Conservation (phyloP, 2,797 vertebrate genomes). For the Pseudotriccus pelzelni region DNA sequence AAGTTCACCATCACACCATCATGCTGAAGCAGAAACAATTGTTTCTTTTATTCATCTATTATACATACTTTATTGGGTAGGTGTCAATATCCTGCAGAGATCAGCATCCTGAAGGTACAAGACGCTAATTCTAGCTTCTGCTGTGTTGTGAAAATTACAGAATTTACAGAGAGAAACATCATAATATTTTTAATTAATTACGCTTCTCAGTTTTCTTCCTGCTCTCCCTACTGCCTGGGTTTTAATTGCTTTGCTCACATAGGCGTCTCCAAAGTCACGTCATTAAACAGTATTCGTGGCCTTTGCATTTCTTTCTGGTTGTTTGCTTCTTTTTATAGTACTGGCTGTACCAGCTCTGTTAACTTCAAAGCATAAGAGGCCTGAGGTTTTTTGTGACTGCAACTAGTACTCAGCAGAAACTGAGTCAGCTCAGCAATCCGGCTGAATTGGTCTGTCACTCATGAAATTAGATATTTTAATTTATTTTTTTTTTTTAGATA, state of each 20-base stretch:
- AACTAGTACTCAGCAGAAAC: neutral
- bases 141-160: neutral
- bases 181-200: slow-evolving; percentile 3
- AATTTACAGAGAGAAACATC: neutral
- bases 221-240: neutral
- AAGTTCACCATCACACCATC: slow-evolving; percentile 74
- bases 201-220: slow-evolving; percentile 18
- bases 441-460: neutral
- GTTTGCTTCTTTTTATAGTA: slow-evolving; percentile 10
- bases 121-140: neutral
- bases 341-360: neutral
- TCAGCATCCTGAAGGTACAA: neutral
- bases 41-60: slow-evolving; percentile 61
- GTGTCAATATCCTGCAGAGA: neutral
- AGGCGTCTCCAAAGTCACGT: neutral
- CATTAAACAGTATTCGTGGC: neutral
- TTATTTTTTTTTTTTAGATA: neutral
- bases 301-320: neutral
- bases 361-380: neutral
- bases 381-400: neutral
- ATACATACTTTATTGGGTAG: neutral
- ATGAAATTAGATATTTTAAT: neutral
- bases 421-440: neutral
- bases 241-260: slow-evolving; percentile 42
- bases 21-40: slow-evolving; percentile 64